Evolutionary conservation across 2,888 invertebrate genomes (phyloP).

Genomic region (Sympetrum striolatum): DNA sequence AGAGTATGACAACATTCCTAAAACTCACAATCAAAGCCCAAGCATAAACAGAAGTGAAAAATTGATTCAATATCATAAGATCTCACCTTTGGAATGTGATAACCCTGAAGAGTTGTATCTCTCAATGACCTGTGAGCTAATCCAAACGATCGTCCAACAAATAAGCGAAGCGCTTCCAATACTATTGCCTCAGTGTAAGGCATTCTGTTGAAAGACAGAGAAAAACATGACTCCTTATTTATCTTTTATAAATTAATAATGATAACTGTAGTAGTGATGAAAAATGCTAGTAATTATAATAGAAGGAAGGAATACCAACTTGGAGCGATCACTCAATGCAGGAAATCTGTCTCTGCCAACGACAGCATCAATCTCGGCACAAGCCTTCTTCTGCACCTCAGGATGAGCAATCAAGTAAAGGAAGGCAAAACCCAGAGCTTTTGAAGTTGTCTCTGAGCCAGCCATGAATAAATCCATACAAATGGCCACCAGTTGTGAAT

Average conservation of each 20-base stretch:
- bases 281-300: background rate
- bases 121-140: conserved; percentile 80
- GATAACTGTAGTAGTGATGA: background rate
- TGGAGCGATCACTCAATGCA: conserved; percentile 72
- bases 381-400: conserved; percentile 75
- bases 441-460: conserved; percentile 85
- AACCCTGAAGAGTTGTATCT: conserved; percentile 75
- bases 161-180: conserved; percentile 78
- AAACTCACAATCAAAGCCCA: too few relatives aligned
- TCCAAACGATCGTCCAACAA: conserved; percentile 79
- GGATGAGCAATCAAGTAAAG: conserved; percentile 75
- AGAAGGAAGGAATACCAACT: conserved; percentile 55
- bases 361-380: conserved; percentile 77
- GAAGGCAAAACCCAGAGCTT: conserved; percentile 79
- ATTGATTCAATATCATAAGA: too few relatives aligned
- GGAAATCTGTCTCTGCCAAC: conserved; percentile 75
- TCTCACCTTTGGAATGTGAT: conserved; percentile 75
- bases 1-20: too few relatives aligned
- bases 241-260: background rate
- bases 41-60: too few relatives aligned
- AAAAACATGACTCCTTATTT: background rate
- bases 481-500: conserved; percentile 78
- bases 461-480: conserved; percentile 88
- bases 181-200: conserved; percentile 82
- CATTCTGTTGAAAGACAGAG: conserved; percentile 65